These are phyloP conservation scores for Gymnorhina tibicen DNA, from an alignment of 2,113 vertebrate genomes.

Conservation along the genomic window DNA sequence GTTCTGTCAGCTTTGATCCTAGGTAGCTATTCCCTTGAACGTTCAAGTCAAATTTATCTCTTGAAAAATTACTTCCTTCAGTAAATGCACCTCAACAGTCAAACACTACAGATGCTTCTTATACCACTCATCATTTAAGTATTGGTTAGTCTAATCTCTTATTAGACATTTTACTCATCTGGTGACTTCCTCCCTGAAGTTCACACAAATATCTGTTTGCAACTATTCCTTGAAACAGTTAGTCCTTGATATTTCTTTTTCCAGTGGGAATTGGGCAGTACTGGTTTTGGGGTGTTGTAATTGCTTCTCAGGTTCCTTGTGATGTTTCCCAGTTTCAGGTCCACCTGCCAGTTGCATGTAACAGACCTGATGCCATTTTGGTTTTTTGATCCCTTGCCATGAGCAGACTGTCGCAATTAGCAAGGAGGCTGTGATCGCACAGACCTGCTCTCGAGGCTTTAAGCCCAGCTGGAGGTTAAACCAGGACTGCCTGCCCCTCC, in stretches of 20 bases:
- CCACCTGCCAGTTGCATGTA: neutral
- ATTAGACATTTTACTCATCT: neutral
- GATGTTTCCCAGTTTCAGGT: neutral
- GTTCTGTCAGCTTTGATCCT: neutral
- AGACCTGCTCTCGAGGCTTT: neutral
- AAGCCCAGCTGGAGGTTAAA: neutral
- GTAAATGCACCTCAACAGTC: neutral
- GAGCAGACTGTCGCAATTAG: neutral
- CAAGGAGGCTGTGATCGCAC: fast-evolving
- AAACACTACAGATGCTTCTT: neutral
- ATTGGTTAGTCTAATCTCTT: neutral
- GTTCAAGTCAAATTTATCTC: neutral
- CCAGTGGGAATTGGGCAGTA: neutral
- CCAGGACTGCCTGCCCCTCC: neutral
- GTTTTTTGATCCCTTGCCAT: neutral
- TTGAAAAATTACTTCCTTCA: neutral
- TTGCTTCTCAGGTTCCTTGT: neutral
- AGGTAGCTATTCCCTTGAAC: neutral
- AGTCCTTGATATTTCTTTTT: neutral
- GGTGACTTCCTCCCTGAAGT: neutral
- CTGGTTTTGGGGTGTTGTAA: neutral
- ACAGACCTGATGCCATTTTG: neutral
- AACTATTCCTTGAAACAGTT: neutral
- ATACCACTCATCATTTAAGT: neutral
- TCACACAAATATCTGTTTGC: neutral